A percentile compares a stretch with the other conserved stretches of the same genome.
These are phyloP conservation scores for Lydus trimaculatus DNA, from an alignment of 2,888 invertebrate species.

Conservation along the genomic window DNA sequence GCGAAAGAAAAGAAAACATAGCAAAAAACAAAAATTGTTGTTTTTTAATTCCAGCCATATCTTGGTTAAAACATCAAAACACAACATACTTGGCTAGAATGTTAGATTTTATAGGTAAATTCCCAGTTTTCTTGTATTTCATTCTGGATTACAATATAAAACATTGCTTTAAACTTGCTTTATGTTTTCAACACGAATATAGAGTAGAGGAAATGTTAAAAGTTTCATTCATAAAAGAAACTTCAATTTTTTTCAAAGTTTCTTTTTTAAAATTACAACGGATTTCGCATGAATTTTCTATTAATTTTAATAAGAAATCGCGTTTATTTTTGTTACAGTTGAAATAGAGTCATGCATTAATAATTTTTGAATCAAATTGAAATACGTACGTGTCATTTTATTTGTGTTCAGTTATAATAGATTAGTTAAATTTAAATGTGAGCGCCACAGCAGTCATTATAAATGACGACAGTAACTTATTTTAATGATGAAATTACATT, in stretches of 20 bases:
- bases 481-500: not conserved
- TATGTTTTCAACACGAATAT: not conserved
- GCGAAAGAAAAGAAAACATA: not conserved
- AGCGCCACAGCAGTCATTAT: not conserved
- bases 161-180: not conserved
- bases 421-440: not conserved
- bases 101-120: constrained; percentile 8
- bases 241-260: too few species aligned
- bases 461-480: not conserved
- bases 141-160: not conserved
- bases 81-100: not conserved
- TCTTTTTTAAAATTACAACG: too few species aligned
- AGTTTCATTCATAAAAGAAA: too few species aligned
- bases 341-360: not conserved
- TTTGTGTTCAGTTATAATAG: not conserved
- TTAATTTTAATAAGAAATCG: not conserved
- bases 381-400: not conserved
- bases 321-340: not conserved
- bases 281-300: too few species aligned
- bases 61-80: not conserved
- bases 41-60: not conserved
- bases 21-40: not conserved
- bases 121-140: not conserved
- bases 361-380: not conserved
- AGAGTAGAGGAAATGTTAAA: not conserved